A percentile compares a stretch with the other conserved stretches of the same genome.
Evolutionary conservation across 2,888 invertebrate species (phyloP).

Genomic region (Clostera curtula): DNA sequence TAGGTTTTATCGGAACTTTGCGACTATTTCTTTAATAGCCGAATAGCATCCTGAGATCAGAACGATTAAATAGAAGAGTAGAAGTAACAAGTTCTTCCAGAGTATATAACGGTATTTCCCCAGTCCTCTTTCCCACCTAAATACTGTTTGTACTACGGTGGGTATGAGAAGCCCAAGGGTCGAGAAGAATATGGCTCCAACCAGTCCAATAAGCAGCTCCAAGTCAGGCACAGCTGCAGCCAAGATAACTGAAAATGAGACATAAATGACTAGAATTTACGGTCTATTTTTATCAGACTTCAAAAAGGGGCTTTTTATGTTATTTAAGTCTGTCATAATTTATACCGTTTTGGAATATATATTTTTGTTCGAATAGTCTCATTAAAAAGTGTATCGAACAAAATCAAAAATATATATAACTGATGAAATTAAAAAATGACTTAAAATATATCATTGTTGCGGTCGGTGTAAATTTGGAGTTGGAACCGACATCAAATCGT

Average conservation of each 20-base stretch:
- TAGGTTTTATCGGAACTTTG: conserved; percentile 18
- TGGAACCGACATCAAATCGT: too few species aligned
- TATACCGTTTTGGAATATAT: too few species aligned
- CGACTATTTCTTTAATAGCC: conserved; percentile 38
- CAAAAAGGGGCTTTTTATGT: too few species aligned
- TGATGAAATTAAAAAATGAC: too few species aligned
- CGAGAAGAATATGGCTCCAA: conserved; percentile 86
- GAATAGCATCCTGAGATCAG: conserved; percentile 53
- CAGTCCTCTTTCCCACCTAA: conserved; percentile 79
- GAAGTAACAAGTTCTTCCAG: conserved; percentile 75
- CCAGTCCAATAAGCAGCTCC: conserved; percentile 89
- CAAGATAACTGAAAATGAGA: conserved; percentile 78
- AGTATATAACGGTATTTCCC: conserved; percentile 78
- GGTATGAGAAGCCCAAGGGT: conserved; percentile 84
- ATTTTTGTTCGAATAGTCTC: too few species aligned
- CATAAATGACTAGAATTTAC: too few species aligned
- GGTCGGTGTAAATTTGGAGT: too few species aligned
- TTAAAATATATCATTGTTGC: too few species aligned
- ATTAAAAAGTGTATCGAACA: too few species aligned
- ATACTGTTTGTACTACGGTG: conserved; percentile 81
- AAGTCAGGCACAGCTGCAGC: conserved; percentile 88
- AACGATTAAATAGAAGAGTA: conserved; percentile 46
- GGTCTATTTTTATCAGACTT: too few species aligned
- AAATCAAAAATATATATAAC: too few species aligned
- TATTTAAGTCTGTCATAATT: too few species aligned